Percentiles rank a stretch among this genome's conserved stretches.
These are phyloP conservation scores for Chaetodon auriga DNA, from an alignment of 2,113 vertebrate genomes.

Conservation along the genomic window DNA sequence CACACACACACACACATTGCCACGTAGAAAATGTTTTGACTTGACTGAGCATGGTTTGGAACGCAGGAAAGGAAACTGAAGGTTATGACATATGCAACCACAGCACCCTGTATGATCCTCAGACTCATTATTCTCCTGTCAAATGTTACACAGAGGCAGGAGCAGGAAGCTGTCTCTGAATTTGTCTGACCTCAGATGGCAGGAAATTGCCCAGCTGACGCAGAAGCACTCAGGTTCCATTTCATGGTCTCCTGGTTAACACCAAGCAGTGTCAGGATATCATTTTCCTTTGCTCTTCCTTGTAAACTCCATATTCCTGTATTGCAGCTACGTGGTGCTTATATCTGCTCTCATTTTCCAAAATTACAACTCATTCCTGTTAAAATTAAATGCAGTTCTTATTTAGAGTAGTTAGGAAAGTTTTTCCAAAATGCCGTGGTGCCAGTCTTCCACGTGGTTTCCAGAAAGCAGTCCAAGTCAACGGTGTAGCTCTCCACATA, in stretches of 20 bases:
- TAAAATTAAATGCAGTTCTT: not conserved
- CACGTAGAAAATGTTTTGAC: not conserved
- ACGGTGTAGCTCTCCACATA: too few species aligned
- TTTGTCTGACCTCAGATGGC: constrained; percentile 26
- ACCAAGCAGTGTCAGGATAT: constrained; percentile 32
- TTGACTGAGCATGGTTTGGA: constrained; percentile 8
- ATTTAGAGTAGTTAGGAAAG: too few species aligned
- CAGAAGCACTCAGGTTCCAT: constrained; percentile 28
- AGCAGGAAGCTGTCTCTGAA: constrained; percentile 14
- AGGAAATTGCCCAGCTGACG: constrained; percentile 49
- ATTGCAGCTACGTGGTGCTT: not conserved
- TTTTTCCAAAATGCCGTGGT: too few species aligned
- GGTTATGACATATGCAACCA: not conserved
- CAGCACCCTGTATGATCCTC: constrained; percentile 10
- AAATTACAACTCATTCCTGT: not conserved
- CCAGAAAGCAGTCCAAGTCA: too few species aligned
- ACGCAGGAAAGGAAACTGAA: not conserved
- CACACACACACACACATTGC: not conserved
- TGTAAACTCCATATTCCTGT: constrained; percentile 1
- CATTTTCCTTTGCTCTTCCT: constrained; percentile 22
- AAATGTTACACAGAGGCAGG: constrained; percentile 34
- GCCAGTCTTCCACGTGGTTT: too few species aligned
- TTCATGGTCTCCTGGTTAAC: constrained; percentile 45
- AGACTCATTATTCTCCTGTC: constrained; percentile 5
- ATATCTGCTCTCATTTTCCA: not conserved